A percentile compares a stretch with the other conserved stretches of the same genome.
Conservation (phyloP, 2,797 vertebrate genomes). For the Gymnocypris eckloni region DNA sequence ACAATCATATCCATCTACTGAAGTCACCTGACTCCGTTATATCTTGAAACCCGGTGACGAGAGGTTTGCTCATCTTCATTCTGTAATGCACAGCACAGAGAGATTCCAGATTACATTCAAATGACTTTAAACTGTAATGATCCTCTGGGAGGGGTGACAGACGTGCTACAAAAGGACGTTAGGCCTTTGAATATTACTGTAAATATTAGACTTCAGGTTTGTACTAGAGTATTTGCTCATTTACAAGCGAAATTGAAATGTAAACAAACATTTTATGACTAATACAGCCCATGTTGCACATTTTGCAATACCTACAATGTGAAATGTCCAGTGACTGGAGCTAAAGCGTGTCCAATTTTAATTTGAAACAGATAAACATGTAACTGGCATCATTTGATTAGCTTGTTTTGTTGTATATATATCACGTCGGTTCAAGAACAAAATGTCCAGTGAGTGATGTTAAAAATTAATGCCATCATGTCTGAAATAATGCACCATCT, state of each 20-base stretch:
- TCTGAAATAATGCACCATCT: not conserved
- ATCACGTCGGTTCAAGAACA: not conserved
- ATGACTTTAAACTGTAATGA: conserved; percentile 12
- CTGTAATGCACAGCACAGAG: not conserved
- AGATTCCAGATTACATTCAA: not conserved
- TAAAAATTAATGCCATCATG: not conserved
- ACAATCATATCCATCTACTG: not conserved
- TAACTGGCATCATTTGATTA: not conserved
- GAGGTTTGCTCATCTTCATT: conserved; percentile 13
- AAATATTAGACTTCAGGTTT: not conserved
- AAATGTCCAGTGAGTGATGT: not conserved
- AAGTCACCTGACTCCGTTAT: conserved; percentile 15
- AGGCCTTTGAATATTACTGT: not conserved
- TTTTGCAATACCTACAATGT: not conserved
- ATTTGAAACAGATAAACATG: not conserved
- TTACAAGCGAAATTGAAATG: not conserved
- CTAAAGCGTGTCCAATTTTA: not conserved
- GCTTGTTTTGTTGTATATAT: not conserved
- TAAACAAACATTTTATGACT: not conserved
- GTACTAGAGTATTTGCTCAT: not conserved
- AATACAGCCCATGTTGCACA: not conserved
- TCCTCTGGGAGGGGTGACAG: not conserved
- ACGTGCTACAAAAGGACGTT: not conserved
- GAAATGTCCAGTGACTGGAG: not conserved
- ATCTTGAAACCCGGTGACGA: not conserved